Percentiles rank a stretch among this genome's conserved stretches.
Evolutionary conservation across 2,113 vertebrate species (phyloP).

Genomic region (Psilopogon haemacephalus): DNA sequence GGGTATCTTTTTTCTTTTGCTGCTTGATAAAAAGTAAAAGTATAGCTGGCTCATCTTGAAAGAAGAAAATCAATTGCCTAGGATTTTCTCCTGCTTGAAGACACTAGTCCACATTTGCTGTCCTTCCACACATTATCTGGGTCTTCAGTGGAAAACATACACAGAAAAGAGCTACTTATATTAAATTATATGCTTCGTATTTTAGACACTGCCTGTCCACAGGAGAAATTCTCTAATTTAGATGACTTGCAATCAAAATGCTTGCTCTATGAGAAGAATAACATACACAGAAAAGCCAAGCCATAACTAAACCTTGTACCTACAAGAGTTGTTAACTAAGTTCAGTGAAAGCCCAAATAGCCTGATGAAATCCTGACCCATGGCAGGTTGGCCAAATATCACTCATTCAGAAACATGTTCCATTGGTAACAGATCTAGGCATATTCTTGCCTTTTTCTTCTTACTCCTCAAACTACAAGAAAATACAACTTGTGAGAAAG

Average conservation of each 20-base stretch:
- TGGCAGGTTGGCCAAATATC: background rate
- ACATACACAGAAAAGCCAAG: background rate
- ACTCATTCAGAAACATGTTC: background rate
- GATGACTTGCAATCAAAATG: background rate
- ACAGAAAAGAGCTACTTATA: background rate
- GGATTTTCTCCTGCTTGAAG: background rate
- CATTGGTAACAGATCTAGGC: background rate
- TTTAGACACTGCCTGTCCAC: background rate
- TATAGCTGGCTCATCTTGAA: background rate
- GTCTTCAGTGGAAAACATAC: background rate
- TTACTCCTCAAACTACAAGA: background rate
- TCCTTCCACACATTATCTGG: background rate
- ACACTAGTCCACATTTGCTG: background rate
- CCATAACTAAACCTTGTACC: background rate
- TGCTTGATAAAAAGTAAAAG: background rate
- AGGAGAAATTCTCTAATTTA: background rate
- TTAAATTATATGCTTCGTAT: background rate
- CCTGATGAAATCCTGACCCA: background rate
- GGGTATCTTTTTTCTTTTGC: background rate
- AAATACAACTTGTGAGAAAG: background rate
- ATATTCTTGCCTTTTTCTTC: background rate
- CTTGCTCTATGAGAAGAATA: background rate
- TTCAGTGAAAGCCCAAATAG: background rate
- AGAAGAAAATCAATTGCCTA: background rate
- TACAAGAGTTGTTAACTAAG: background rate